Evolutionary conservation across 30 jellyfish, hydroid and myxozoan species (phyloP).

Genomic region (Mastigias papua): DNA sequence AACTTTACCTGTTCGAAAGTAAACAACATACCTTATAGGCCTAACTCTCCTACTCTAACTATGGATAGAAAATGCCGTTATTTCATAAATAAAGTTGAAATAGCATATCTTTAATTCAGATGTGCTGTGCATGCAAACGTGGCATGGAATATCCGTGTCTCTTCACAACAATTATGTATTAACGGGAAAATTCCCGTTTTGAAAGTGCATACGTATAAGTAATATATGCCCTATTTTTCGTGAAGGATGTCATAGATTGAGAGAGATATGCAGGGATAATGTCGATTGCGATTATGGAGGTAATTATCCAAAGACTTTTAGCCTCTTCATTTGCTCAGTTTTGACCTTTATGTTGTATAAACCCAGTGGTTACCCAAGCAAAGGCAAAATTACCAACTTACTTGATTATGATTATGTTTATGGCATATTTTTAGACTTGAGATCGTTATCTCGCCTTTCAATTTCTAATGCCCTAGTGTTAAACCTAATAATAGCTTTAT

Average conservation of each 20-base stretch:
- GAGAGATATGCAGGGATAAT: conserved; percentile 29
- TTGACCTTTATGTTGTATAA: too few relatives aligned
- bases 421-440: too few relatives aligned
- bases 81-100: not conserved
- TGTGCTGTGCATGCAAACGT: not conserved
- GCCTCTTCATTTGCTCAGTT: too few relatives aligned
- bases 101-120: not conserved
- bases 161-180: not conserved
- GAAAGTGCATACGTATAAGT: not conserved
- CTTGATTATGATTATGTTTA: too few relatives aligned
- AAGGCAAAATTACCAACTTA: too few relatives aligned
- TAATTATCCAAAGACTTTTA: not conserved
- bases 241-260: conserved; percentile 33
- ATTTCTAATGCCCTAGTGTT: too few relatives aligned
- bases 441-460: too few relatives aligned
- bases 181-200: not conserved
- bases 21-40: not conserved
- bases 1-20: conserved; percentile 3
- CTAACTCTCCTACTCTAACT: not conserved
- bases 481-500: too few relatives aligned
- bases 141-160: not conserved
- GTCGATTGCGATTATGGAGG: conserved; percentile 17
- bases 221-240: not conserved
- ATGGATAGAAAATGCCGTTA: not conserved
- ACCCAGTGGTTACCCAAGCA: too few relatives aligned